These are phyloP conservation scores for Pionites leucogaster DNA, from an alignment of 2,113 vertebrate species.

Conservation along the genomic window DNA sequence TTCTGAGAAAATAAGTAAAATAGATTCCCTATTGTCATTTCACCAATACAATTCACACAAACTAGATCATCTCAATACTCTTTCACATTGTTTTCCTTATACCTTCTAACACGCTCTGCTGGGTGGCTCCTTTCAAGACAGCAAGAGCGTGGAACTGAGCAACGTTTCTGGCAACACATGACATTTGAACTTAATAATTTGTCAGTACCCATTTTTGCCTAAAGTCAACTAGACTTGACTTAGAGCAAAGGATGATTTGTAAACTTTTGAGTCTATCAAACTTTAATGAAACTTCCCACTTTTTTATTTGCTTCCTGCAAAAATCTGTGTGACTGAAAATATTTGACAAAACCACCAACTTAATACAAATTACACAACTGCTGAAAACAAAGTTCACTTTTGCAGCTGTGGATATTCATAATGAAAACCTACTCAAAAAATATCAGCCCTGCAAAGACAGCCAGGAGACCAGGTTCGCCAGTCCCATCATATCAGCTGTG, in stretches of 20 bases:
- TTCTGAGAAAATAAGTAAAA: background rate
- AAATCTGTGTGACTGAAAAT: background rate
- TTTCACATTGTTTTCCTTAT: background rate
- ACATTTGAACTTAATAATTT: background rate
- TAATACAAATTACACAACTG: background rate
- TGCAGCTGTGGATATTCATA: background rate
- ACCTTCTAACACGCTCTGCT: background rate
- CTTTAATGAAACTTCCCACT: background rate
- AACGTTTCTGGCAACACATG: background rate
- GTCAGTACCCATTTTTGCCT: background rate
- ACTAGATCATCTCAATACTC: background rate
- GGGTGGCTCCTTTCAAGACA: background rate
- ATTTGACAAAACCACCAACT: background rate
- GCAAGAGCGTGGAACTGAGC: background rate
- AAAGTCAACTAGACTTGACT: background rate
- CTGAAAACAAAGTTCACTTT: background rate
- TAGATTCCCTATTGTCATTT: background rate
- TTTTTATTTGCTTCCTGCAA: background rate
- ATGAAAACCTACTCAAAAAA: background rate
- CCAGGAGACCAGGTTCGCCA: background rate
- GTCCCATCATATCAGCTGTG: background rate
- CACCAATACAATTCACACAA: background rate
- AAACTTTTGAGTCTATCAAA: background rate
- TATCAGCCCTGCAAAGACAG: rapidly evolving
- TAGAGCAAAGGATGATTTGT: background rate